These are phyloP conservation scores for Pampusana beccarii DNA, from an alignment of 2,113 vertebrate genomes.

Conservation along the genomic window DNA sequence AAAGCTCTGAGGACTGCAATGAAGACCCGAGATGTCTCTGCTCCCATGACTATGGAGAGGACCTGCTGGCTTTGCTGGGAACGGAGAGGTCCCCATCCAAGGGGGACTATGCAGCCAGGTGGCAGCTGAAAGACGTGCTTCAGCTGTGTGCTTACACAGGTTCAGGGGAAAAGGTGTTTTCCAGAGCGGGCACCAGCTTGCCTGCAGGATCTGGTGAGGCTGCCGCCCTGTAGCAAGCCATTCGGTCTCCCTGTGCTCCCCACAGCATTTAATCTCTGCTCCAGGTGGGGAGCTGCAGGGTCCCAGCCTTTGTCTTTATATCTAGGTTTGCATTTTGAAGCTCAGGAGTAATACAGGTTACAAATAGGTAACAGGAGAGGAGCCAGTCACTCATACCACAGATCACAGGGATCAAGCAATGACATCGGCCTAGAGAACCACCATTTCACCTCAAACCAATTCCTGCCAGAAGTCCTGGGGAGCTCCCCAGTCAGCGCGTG, in stretches of 20 bases:
- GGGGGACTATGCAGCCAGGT: neutral
- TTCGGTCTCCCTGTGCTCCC: neutral
- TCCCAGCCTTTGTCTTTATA: neutral
- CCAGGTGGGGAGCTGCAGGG: neutral
- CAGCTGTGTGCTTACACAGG: neutral
- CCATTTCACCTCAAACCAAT: neutral
- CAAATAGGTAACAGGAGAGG: neutral
- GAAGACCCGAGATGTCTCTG: neutral
- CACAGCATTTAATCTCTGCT: accelerated
- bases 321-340: neutral
- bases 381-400: neutral
- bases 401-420: accelerated
- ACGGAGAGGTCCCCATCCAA: neutral
- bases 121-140: neutral
- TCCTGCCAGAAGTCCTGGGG: neutral
- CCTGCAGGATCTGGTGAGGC: neutral
- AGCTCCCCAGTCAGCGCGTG: accelerated
- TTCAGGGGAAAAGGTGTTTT: neutral
- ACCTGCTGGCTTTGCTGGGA: neutral
- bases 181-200: neutral
- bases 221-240: neutral
- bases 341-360: neutral
- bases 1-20: neutral
- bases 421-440: accelerated
- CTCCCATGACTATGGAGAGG: accelerated